phyloP scores from a whole-genome alignment of 2,888 invertebrate species.

The Agrochola macilenta region DNA sequence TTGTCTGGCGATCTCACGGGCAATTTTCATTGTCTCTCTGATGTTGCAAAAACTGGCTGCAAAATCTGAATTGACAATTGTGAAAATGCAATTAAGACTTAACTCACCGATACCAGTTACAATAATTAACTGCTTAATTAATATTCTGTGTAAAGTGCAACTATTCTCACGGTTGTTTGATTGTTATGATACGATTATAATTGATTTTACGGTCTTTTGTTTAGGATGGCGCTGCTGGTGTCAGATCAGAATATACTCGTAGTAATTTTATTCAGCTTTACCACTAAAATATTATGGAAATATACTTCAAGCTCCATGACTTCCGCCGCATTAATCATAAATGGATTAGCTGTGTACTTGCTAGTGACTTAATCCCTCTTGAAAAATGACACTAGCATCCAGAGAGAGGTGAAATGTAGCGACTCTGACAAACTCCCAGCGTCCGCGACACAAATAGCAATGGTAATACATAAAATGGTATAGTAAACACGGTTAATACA shows the following conservation, averaged over 20 bases:
- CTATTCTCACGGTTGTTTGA: slow-evolving; percentile 47
- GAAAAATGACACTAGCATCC: slow-evolving; percentile 76
- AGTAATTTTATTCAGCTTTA: neutral
- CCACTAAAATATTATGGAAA: slow-evolving; percentile 15
- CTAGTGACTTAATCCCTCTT: slow-evolving; percentile 74
- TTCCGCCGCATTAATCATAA: slow-evolving; percentile 73
- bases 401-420: slow-evolving; percentile 70
- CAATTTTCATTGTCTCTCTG: slow-evolving; percentile 79
- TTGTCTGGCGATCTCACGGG: slow-evolving; percentile 79
- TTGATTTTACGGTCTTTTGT: slow-evolving; percentile 41
- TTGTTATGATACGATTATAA: slow-evolving; percentile 27
- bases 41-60: slow-evolving; percentile 78
- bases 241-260: too few species aligned
- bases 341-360: slow-evolving; percentile 71
- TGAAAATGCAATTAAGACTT: slow-evolving; percentile 73
- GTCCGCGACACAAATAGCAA: slow-evolving; percentile 76
- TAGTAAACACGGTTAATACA: slow-evolving; percentile 78
- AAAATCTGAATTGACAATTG: slow-evolving; percentile 73
- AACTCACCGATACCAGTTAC: slow-evolving; percentile 58
- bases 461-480: slow-evolving; percentile 68
- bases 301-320: slow-evolving; percentile 58
- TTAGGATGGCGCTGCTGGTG: slow-evolving; percentile 1
- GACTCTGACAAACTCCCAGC: slow-evolving; percentile 62
- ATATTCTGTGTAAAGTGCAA: slow-evolving; percentile 31
- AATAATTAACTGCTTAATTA: slow-evolving; percentile 54